Percentiles rank a stretch among this genome's conserved stretches.
Evolutionary conservation across 2,888 invertebrate genomes (phyloP).

Genomic region (Eupithecia insigniata): DNA sequence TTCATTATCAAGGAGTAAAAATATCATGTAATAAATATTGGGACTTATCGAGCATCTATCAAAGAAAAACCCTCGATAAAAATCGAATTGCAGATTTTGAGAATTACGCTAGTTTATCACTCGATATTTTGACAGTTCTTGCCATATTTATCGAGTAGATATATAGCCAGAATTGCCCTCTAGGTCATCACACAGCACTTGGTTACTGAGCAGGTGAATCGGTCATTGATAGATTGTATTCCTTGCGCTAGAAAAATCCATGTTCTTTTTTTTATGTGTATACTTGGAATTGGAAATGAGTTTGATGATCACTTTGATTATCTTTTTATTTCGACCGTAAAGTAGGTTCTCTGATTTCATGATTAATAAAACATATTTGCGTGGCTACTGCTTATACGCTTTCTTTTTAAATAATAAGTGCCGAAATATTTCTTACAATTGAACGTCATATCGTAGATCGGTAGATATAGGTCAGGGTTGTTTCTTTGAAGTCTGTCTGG

Average conservation of each 20-base stretch:
- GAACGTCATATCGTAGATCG: conserved; percentile 33
- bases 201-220: conserved; percentile 56
- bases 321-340: conserved; percentile 23
- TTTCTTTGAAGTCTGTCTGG: conserved; percentile 58
- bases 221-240: background rate
- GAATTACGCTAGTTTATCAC: too few relatives aligned
- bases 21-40: too few relatives aligned
- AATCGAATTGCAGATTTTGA: too few relatives aligned
- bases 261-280: background rate
- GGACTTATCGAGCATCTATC: too few relatives aligned
- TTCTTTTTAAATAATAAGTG: conserved; percentile 23
- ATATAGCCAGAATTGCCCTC: too few relatives aligned
- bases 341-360: conserved; percentile 23
- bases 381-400: conserved; percentile 15
- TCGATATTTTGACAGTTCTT: too few relatives aligned
- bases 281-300: background rate
- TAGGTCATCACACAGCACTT: conserved; percentile 57
- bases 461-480: conserved; percentile 67
- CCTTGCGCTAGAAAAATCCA: background rate
- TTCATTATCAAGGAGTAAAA: too few relatives aligned
- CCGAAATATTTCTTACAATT: conserved; percentile 36
- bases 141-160: too few relatives aligned
- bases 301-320: conserved; percentile 4
- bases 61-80: too few relatives aligned
- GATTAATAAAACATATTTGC: conserved; percentile 5